Evolutionary conservation across 2,797 vertebrate species (phyloP), one percentile per base, ranked within the genome.

Genomic region (Peromyscus nudipes): DNA sequence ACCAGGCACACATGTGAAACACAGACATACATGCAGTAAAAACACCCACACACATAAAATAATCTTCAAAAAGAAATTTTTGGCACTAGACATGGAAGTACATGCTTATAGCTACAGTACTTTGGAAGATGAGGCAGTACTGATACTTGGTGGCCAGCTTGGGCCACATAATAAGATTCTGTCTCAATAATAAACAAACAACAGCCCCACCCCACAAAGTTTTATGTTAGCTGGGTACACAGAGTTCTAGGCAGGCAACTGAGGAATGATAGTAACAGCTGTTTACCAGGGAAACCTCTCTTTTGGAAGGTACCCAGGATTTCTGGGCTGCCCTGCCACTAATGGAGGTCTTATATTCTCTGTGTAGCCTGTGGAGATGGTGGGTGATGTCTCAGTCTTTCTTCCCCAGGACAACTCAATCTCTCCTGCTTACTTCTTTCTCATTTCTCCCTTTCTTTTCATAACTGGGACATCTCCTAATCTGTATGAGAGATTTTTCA

Each of bases 401-500:
- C 27, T 34, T 88, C n/a, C 46, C 31, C 65, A 55, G 83, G 62
- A 60, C 91, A 37, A 37, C 60, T 75, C 43, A 60, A 62, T 60
- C 4, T 94, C 46, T 31, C 34, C 34, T 79, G 69, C 4, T 65
- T 65, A 79, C 60, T 94, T 71, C 64, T 90, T 43, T 85, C 12
- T 71, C 17, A 67, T 43, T 60, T 83, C 80, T 49, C 60, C 31
- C 65, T 69, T 89, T 73, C 57, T 34, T 82, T 94, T 94, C 77
- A 83, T 49, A 96, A 73, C 23, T 71, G 60, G 81, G 57, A 23
- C 19, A 25, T 82, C 31, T 87, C 40, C 55, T 79, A 94, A 77
- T 89, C 21, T 62, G 75, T 67, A 94, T 88, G 89, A 92, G 21
- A 92, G 34, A 85, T 9, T 79, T 52, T 16, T 82, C 19, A 93